These are phyloP conservation scores for Aphelenchoides besseyi DNA, from an alignment of 1,140 invertebrate genomes.

Conservation along the genomic window DNA sequence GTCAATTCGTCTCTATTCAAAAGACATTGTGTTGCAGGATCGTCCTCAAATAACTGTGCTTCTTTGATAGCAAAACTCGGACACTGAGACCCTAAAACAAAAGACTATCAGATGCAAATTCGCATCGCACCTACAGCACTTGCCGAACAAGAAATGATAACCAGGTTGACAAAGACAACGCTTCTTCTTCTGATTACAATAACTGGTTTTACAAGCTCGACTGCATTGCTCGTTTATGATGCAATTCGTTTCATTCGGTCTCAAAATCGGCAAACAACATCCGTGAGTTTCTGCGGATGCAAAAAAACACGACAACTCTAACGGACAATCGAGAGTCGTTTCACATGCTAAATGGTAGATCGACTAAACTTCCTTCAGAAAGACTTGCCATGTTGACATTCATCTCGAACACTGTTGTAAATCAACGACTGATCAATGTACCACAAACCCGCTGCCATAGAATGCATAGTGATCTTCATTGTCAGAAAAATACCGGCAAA, in stretches of 20 bases:
- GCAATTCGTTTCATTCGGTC: conserved; percentile 54
- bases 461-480: not conserved
- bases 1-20: conserved; percentile 8
- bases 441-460: not conserved
- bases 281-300: conserved; percentile 38
- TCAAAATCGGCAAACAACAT: conserved; percentile 40
- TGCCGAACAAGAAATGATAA: conserved; percentile 52
- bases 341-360: conserved; percentile 40
- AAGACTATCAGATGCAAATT: not conserved
- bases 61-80: conserved; percentile 8
- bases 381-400: not conserved
- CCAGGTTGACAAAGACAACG: conserved; percentile 51
- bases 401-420: not conserved
- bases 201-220: conserved; percentile 49
- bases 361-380: not conserved
- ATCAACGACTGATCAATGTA: conserved; percentile 8
- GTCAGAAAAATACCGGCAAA: not conserved
- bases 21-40: conserved; percentile 2
- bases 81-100: conserved; percentile 4
- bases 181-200: conserved; percentile 39
- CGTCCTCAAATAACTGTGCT: not conserved
- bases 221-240: conserved; percentile 52
- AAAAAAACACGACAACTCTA: conserved; percentile 48
- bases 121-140: conserved; percentile 58
- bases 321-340: conserved; percentile 51